Conservation (phyloP, 2,888 invertebrate species). For the Corbicula japonica region DNA sequence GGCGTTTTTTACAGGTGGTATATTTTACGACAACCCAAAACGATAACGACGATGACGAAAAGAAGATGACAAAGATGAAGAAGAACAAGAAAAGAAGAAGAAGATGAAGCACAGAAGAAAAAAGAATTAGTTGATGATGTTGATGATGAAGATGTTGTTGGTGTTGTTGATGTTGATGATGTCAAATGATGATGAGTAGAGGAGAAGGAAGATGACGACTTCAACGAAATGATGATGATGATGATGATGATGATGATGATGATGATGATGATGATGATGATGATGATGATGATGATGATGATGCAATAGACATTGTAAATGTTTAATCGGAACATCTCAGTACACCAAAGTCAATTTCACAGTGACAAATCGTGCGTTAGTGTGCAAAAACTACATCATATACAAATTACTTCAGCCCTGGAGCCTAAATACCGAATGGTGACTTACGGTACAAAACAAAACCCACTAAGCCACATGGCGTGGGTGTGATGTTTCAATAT, state of each 20-base stretch:
- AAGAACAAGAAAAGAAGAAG: background rate
- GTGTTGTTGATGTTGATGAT: background rate
- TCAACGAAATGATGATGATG: background rate
- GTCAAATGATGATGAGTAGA: background rate
- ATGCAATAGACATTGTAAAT: no score
- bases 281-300: background rate
- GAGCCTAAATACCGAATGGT: background rate
- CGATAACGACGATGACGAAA: no score
- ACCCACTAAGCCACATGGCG: background rate
- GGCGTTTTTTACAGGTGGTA: no score
- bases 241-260: background rate
- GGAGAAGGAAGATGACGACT: background rate
- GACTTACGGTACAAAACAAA: background rate
- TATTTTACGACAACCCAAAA: no score
- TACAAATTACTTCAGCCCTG: background rate
- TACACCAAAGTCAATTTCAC: background rate
- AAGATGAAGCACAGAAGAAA: background rate
- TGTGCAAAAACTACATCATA: background rate
- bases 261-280: background rate
- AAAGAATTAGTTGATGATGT: background rate
- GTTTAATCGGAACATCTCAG: background rate
- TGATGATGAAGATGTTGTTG: background rate
- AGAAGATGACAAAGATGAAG: slow-evolving; percentile 1
- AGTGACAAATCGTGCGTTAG: background rate
- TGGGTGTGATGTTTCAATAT: no score